Base-by-base conservation (phyloP, 1,140 invertebrate species). In the Drosophila ercepeae region DNA sequence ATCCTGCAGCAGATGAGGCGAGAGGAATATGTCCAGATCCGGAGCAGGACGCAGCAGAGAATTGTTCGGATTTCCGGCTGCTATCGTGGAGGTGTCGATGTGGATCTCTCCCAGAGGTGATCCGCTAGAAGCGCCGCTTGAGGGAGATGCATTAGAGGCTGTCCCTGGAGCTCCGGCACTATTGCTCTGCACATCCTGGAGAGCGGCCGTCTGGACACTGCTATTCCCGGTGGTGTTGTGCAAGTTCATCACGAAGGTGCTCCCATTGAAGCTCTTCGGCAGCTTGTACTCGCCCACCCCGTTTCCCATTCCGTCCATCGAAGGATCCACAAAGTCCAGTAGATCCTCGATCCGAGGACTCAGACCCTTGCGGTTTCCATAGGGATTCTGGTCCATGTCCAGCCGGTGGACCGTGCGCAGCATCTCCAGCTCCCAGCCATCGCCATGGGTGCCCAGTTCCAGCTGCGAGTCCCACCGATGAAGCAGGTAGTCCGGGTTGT, bases 281-380 rank as follows among this genome's bases (percentile, higher is more conserved):
- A 88, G 29, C 32, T 88, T 88, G 41, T 78, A 84, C 16, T 63
- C 78, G 11, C 49, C 53, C 9, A 34, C 49, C 4, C 44, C 45
- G 34, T 83, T 51, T 3, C 21, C 42, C 19, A 53, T 49, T 5
- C 21, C 39, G 9, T 3, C 27, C 52, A 2, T 16, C 29, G 23
- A 7, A 18, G 41, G 19, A 13, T 91, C 82, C 78, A 92, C 92
- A 63, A 93, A 94, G 18, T 92, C 78, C 23, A 93, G 92, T 4
- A 94, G 89, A 52, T 91, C 94, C 82, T 95, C 94, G 48, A 94
- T 94, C 1, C 95, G 72, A n/a, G 95, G 91, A 49, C 94, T 91
- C 4, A 94, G 93, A 25, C 95, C 94, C 18, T 95, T 91, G 71
- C 93, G 94, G 90, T 96, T 96, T 0, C 94, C 94, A 81, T 95